Conservation (phyloP, 1,140 invertebrate genomes). For the Drosophila pandora region DNA sequence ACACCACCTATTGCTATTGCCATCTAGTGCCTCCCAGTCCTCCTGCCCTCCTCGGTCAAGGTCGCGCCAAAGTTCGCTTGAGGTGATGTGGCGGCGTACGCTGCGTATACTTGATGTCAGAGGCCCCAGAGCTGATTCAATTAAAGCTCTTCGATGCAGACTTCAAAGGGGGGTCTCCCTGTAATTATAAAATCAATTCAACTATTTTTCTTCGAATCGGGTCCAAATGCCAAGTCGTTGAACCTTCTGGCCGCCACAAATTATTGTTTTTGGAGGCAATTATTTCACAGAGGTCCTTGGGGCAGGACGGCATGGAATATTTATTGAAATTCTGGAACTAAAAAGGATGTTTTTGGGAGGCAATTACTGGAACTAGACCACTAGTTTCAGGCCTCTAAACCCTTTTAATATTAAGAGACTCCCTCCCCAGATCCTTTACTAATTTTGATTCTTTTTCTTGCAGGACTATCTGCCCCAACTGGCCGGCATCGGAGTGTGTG, state of each 20-base stretch:
- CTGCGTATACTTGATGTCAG: slow-evolving; percentile 5
- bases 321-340: too few relatives aligned
- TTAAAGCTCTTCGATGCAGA: slow-evolving; percentile 47
- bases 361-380: too few relatives aligned
- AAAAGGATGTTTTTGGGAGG: too few relatives aligned
- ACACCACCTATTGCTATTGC: neutral
- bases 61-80: slow-evolving; percentile 9
- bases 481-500: slow-evolving; percentile 86
- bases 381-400: too few relatives aligned
- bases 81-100: neutral
- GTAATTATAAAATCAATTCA: slow-evolving; percentile 60
- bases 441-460: slow-evolving; percentile 35
- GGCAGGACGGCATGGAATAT: too few relatives aligned
- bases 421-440: too few relatives aligned
- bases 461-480: slow-evolving; percentile 85
- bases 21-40: too few relatives aligned
- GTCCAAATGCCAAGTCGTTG: slow-evolving; percentile 25
- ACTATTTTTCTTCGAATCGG: slow-evolving; percentile 11
- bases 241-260: slow-evolving; percentile 11
- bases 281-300: too few relatives aligned
- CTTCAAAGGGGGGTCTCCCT: slow-evolving; percentile 22
- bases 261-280: neutral
- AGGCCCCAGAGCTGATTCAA: slow-evolving; percentile 59
- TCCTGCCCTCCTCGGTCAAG: slow-evolving; percentile 3
- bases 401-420: too few relatives aligned